phyloP scores from a whole-genome alignment of 2,113 vertebrate species.

The Microcebus tavaratra region DNA sequence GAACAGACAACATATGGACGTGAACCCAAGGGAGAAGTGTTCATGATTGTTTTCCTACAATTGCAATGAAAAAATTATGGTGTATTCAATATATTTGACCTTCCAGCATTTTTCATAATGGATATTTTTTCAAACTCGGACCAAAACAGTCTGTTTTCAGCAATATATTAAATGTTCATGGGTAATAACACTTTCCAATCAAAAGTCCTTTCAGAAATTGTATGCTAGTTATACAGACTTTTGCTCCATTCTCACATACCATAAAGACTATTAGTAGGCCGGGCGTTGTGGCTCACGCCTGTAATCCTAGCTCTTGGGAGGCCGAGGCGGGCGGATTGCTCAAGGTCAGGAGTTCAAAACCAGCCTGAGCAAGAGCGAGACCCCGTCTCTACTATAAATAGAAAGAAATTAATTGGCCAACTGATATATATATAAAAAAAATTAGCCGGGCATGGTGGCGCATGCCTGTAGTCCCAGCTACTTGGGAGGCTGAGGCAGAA shows the following conservation, averaged over 20 bases:
- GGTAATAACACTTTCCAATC: background rate
- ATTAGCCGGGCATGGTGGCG: too few relatives aligned
- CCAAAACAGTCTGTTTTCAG: background rate
- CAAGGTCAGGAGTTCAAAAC: too few relatives aligned
- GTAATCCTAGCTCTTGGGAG: too few relatives aligned
- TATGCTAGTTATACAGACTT: background rate
- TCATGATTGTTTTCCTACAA: background rate
- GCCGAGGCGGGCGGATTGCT: too few relatives aligned
- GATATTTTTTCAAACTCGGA: background rate
- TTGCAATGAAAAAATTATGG: background rate
- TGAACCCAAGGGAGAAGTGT: background rate
- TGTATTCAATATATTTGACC: background rate
- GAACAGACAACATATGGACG: background rate
- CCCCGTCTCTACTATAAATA: too few relatives aligned
- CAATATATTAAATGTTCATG: background rate
- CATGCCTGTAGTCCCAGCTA: too few relatives aligned
- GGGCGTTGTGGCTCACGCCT: too few relatives aligned
- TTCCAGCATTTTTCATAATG: background rate
- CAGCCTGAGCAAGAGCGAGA: too few relatives aligned
- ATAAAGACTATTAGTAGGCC: background rate
- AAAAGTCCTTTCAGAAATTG: constrained; percentile 5
- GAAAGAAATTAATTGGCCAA: too few relatives aligned
- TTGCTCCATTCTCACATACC: background rate
- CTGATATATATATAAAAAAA: too few relatives aligned
- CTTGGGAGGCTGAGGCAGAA: too few relatives aligned